Conservation (phyloP, 2,888 invertebrate genomes). For the Mactromeris polynyma region DNA sequence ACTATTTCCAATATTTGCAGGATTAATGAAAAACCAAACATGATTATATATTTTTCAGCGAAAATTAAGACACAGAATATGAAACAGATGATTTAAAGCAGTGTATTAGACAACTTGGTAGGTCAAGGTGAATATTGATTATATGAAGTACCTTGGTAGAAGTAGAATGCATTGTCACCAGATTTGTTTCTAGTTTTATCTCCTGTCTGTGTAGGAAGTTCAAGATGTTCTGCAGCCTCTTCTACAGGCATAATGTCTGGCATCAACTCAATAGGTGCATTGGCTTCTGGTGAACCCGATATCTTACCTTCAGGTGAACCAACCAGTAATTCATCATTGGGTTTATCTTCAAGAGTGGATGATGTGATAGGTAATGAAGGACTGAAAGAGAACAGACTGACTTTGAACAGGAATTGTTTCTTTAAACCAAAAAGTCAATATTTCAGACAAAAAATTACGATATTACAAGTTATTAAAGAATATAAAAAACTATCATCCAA, state of each 20-base stretch:
- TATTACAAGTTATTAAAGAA: too few relatives aligned
- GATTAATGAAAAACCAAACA: too few relatives aligned
- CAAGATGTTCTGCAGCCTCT: slow-evolving; percentile 87
- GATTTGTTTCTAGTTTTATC: slow-evolving; percentile 55
- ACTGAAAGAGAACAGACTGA: slow-evolving; percentile 12
- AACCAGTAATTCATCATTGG: slow-evolving; percentile 15
- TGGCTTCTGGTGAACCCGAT: too few relatives aligned
- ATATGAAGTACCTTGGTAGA: slow-evolving; percentile 92
- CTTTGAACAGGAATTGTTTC: background rate
- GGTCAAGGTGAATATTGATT: too few relatives aligned
- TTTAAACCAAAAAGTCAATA: too few relatives aligned
- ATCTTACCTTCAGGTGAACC: slow-evolving; percentile 57
- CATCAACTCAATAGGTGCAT: slow-evolving; percentile 55
- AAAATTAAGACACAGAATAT: too few relatives aligned
- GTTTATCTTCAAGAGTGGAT: background rate
- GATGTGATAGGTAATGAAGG: slow-evolving; percentile 26
- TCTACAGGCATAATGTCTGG: slow-evolving; percentile 77
- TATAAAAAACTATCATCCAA: too few relatives aligned
- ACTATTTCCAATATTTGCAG: too few relatives aligned
- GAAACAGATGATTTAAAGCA: too few relatives aligned
- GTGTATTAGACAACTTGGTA: too few relatives aligned
- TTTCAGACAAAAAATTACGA: too few relatives aligned
- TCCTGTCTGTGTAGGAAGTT: slow-evolving; percentile 77
- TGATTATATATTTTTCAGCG: too few relatives aligned
- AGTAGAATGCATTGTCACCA: slow-evolving; percentile 89